Evolutionary conservation across 2,888 invertebrate species (phyloP).

Genomic region (Fragum fragum): DNA sequence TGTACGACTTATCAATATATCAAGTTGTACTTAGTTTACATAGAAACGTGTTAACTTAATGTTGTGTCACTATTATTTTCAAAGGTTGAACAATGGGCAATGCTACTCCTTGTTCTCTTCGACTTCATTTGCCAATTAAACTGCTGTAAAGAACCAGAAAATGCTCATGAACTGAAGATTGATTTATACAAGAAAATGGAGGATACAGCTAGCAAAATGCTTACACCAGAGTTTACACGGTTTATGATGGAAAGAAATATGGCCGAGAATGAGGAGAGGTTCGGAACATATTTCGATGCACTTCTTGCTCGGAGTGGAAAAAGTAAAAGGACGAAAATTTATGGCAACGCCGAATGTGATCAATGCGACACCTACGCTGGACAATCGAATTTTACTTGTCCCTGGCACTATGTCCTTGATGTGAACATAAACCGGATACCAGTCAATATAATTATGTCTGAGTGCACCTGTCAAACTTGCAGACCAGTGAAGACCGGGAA

Average conservation of each 20-base stretch:
- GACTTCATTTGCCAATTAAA: neutral
- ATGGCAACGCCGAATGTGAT: neutral
- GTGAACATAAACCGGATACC: neutral
- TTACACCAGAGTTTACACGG: neutral
- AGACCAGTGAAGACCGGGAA: neutral
- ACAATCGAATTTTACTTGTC: neutral
- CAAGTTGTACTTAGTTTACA: too few species aligned
- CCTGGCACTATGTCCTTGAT: neutral
- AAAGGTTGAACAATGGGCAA: too few species aligned
- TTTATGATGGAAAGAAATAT: neutral
- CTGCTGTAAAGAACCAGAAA: neutral
- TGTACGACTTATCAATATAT: too few species aligned
- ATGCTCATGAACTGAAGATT: neutral
- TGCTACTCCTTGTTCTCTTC: neutral
- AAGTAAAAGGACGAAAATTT: neutral
- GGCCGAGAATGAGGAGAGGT: neutral
- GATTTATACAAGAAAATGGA: neutral
- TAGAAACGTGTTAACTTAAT: too few species aligned
- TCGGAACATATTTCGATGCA: neutral
- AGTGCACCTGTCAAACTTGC: neutral
- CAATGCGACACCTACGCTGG: neutral
- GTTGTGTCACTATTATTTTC: too few species aligned
- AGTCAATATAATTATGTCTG: neutral
- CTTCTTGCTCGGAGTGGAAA: neutral
- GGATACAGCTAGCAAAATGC: neutral